These are phyloP conservation scores for Crocuta crocuta DNA, from an alignment of 2,113 vertebrate genomes.

Conservation along the genomic window DNA sequence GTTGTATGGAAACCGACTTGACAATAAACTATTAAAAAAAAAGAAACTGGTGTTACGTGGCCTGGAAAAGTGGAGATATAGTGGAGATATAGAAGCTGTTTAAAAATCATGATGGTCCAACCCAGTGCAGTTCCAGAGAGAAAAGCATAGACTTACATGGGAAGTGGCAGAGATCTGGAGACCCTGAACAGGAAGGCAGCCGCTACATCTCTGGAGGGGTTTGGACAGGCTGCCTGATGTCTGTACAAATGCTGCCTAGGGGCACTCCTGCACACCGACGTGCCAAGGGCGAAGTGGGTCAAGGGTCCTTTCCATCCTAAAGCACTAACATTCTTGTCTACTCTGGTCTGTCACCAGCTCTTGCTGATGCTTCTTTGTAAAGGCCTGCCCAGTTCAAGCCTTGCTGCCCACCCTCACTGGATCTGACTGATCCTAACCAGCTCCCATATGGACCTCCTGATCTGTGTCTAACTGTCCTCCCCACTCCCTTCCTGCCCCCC, in stretches of 20 bases:
- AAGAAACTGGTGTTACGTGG: not conserved
- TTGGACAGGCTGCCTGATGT: too few relatives aligned
- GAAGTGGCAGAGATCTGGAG: not conserved
- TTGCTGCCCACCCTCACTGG: not conserved
- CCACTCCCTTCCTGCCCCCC: not conserved
- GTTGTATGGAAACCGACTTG: too few relatives aligned
- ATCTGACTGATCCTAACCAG: too few relatives aligned
- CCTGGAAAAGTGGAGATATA: not conserved
- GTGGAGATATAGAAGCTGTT: not conserved
- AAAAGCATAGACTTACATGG: not conserved
- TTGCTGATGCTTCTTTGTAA: not conserved
- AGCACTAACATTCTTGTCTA: fast-evolving
- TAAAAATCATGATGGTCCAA: not conserved
- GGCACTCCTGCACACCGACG: not conserved
- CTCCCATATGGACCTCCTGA: not conserved
- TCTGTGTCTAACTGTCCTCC: not conserved
- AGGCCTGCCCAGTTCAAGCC: not conserved
- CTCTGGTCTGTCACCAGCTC: not conserved
- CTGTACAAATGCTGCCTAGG: not conserved
- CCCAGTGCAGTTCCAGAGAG: not conserved
- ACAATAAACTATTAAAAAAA: too few relatives aligned
- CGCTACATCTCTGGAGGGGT: not conserved
- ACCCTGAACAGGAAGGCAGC: not conserved
- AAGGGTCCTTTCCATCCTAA: not conserved
- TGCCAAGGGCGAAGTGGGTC: too few relatives aligned